phyloP scores from a whole-genome alignment of 2,113 vertebrate genomes.

The Varanus salvator region DNA sequence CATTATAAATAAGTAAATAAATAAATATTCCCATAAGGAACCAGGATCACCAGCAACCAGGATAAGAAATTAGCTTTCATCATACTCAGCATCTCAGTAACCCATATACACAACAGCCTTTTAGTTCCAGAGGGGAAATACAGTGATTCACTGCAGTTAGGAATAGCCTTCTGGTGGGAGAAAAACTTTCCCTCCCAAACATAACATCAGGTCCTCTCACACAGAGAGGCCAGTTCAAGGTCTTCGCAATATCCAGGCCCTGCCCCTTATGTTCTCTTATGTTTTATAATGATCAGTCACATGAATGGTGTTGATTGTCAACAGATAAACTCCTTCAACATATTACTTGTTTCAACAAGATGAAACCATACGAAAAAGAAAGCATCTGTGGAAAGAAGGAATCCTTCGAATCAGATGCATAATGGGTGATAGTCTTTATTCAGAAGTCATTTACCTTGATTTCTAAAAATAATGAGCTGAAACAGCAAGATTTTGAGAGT shows the following conservation, averaged over 20 bases:
- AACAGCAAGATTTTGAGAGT: slow-evolving; percentile 23
- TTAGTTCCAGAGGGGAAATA: too few relatives aligned
- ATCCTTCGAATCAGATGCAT: background rate
- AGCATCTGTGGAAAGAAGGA: background rate
- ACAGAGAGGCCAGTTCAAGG: background rate
- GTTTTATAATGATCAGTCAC: background rate
- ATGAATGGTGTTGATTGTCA: background rate
- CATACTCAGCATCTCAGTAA: background rate
- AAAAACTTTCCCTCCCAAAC: too few relatives aligned
- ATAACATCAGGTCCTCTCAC: background rate
- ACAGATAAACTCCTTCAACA: slow-evolving; percentile 13
- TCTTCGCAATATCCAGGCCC: background rate
- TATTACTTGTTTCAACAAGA: background rate
- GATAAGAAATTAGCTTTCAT: background rate
- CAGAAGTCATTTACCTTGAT: background rate
- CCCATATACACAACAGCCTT: too few relatives aligned
- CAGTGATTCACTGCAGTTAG: too few relatives aligned
- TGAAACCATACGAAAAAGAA: background rate
- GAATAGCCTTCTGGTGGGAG: too few relatives aligned
- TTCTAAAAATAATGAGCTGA: background rate
- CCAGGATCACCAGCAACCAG: background rate
- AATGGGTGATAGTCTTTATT: background rate
- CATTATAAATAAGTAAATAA: too few relatives aligned
- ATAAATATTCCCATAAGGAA: background rate
- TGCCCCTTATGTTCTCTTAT: background rate